phyloP scores from a whole-genome alignment of 1,140 invertebrate genomes.

The Pantala flavescens region DNA sequence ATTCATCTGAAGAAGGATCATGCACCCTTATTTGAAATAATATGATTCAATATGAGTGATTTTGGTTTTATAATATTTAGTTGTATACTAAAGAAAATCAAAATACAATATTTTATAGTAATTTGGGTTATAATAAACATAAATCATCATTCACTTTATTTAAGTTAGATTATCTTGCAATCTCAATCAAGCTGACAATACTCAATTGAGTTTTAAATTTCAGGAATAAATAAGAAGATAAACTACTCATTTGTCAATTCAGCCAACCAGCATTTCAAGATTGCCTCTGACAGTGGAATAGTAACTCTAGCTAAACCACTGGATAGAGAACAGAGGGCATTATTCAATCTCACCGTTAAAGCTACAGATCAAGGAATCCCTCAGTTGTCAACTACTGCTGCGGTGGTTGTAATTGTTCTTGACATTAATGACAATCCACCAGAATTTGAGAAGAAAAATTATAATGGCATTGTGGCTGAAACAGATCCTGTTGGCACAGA shows the following conservation, averaged over 20 bases:
- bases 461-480: slow-evolving; percentile 63
- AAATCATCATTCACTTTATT: too few relatives aligned
- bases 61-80: too few relatives aligned
- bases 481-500: slow-evolving; percentile 61
- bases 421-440: slow-evolving; percentile 91
- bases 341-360: slow-evolving; percentile 74
- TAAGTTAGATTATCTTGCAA: too few relatives aligned
- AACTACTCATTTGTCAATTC: slow-evolving; percentile 67
- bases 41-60: too few relatives aligned
- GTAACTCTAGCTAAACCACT: slow-evolving; percentile 67
- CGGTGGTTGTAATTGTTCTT: slow-evolving; percentile 51
- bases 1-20: too few relatives aligned
- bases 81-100: too few relatives aligned
- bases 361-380: slow-evolving; percentile 69
- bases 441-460: slow-evolving; percentile 67
- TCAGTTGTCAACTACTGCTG: slow-evolving; percentile 45
- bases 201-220: slow-evolving; percentile 25
- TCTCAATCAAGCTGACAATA: too few relatives aligned
- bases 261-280: slow-evolving; percentile 52
- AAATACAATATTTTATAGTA: too few relatives aligned
- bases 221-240: slow-evolving; percentile 72
- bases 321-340: slow-evolving; percentile 74
- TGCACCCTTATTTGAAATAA: too few relatives aligned
- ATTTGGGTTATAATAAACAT: too few relatives aligned
- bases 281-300: slow-evolving; percentile 68